phyloP scores from a whole-genome alignment of 2,888 invertebrate species.

The Hypselothyrea guttata region DNA sequence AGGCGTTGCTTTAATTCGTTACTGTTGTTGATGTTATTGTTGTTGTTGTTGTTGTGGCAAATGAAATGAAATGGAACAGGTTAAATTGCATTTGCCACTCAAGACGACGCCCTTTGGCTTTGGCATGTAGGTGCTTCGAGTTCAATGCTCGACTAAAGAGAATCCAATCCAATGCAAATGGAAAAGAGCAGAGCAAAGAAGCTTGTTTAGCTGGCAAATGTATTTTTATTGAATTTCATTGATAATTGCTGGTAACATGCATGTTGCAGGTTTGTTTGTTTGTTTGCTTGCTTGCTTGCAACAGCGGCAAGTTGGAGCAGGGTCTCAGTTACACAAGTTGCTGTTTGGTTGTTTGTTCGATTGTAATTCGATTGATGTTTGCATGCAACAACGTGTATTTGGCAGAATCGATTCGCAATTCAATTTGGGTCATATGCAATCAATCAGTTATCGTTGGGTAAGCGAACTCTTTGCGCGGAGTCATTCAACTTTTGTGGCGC shows the following conservation, averaged over 20 bases:
- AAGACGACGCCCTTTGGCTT: slow-evolving; percentile 25
- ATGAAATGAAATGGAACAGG: slow-evolving; percentile 43
- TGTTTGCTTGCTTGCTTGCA: slow-evolving; percentile 18
- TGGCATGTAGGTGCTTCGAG: slow-evolving; percentile 6
- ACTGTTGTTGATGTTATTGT: slow-evolving; percentile 16
- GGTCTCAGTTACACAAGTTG: slow-evolving; percentile 6
- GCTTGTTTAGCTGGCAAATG: slow-evolving; percentile 16
- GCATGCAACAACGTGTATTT: slow-evolving; percentile 52
- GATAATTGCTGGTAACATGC: slow-evolving; percentile 69
- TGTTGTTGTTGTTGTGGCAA: slow-evolving; percentile 20
- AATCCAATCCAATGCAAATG: slow-evolving; percentile 32
- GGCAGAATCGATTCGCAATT: slow-evolving; percentile 58
- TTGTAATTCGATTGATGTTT: slow-evolving; percentile 40
- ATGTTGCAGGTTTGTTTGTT: slow-evolving; percentile 24
- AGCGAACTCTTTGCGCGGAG: slow-evolving; percentile 53
- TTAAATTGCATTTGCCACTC: slow-evolving; percentile 33
- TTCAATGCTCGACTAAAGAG: slow-evolving; percentile 32
- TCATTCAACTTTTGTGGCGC: slow-evolving; percentile 60
- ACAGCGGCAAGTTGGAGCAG: slow-evolving; percentile 3
- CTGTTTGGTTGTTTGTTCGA: slow-evolving; percentile 43
- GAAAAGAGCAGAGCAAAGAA: no score
- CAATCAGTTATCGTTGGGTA: slow-evolving; percentile 47
- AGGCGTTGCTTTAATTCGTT: slow-evolving; percentile 13
- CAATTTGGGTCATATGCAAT: slow-evolving; percentile 72
- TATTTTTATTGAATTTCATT: slow-evolving; percentile 61